A percentile compares a stretch with the other conserved stretches of the same genome.
Conservation (phyloP, 2,888 invertebrate genomes). For the Habrosyne pyritoides region DNA sequence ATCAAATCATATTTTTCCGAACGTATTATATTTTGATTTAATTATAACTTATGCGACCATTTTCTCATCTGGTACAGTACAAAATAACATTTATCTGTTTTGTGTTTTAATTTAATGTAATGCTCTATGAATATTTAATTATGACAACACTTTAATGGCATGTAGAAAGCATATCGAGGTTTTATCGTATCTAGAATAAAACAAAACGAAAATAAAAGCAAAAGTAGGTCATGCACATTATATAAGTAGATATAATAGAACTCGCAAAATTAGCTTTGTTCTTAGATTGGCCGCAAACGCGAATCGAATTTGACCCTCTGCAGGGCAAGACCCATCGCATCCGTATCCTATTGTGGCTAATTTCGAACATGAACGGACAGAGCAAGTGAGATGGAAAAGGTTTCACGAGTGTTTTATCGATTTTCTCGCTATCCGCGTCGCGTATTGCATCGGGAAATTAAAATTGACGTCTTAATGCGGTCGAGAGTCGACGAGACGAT, state of each 20-base stretch:
- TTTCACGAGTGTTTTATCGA: conserved; percentile 31
- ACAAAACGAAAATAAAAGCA: neutral
- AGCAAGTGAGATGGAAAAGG: conserved; percentile 43
- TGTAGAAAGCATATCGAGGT: no score
- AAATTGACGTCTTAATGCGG: conserved; percentile 42
- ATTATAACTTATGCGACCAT: no score
- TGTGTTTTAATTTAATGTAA: no score
- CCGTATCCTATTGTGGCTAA: conserved; percentile 41
- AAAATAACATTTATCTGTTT: no score
- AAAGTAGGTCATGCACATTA: neutral
- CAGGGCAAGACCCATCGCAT: conserved; percentile 29
- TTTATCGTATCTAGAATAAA: neutral
- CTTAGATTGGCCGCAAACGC: conserved; percentile 23
- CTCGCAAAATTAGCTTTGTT: conserved; percentile 33
- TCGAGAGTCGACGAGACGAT: conserved; percentile 13
- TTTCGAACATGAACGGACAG: conserved; percentile 34
- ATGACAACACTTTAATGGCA: no score
- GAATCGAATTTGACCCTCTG: conserved; percentile 33
- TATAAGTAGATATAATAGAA: conserved; percentile 14
- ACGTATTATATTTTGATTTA: no score
- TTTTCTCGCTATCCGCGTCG: conserved; percentile 29
- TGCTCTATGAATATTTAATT: no score
- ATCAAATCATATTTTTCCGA: no score
- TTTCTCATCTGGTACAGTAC: no score
- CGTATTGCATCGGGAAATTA: conserved; percentile 42